Evolutionary conservation across 2,113 vertebrate genomes (phyloP).

Genomic region (Cyphomyrus discorhynchus): DNA sequence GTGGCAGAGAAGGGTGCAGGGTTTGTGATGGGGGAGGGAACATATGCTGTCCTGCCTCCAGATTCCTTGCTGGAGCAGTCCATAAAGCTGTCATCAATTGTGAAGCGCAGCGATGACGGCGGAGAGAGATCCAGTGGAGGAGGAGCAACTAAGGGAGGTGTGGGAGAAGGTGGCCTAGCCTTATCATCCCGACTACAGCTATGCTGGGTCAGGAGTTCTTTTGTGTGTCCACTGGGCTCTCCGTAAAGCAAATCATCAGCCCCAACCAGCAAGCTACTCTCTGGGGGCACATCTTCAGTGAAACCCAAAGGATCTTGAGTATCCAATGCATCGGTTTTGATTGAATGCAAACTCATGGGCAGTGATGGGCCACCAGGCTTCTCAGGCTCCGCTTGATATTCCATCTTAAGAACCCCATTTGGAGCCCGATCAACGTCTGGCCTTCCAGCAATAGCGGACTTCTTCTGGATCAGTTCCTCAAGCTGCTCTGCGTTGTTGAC

Average conservation of each 20-base stretch:
- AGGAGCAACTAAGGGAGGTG: slow-evolving; percentile 47
- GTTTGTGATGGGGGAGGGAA: slow-evolving; percentile 22
- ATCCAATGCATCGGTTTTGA: slow-evolving; percentile 36
- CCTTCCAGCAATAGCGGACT: slow-evolving; percentile 46
- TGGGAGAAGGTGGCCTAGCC: slow-evolving; percentile 42
- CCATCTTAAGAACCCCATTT: slow-evolving; percentile 53
- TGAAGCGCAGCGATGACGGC: slow-evolving; percentile 52
- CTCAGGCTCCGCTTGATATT: slow-evolving; percentile 51
- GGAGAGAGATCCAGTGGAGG: slow-evolving; percentile 59
- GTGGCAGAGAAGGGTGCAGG: slow-evolving; percentile 32
- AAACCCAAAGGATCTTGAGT: slow-evolving; percentile 36
- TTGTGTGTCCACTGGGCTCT: slow-evolving; percentile 42
- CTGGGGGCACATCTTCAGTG: slow-evolving; percentile 33
- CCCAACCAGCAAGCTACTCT: slow-evolving; percentile 49
- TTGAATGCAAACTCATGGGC: slow-evolving; percentile 47
- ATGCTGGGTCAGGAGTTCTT: slow-evolving; percentile 31
- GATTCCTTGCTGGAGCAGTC: slow-evolving; percentile 42
- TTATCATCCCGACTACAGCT: slow-evolving; percentile 39
- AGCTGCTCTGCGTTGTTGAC: slow-evolving; percentile 62
- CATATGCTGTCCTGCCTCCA: slow-evolving; percentile 56
- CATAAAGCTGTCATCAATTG: slow-evolving; percentile 42
- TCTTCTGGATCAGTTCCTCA: slow-evolving; percentile 63
- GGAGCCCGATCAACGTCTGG: slow-evolving; percentile 32
- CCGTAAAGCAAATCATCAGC: slow-evolving; percentile 57
- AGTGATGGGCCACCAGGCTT: slow-evolving; percentile 36